These are phyloP conservation scores for Sebastes elongatus DNA, from an alignment of 2,797 vertebrate species.

Conservation along the genomic window DNA sequence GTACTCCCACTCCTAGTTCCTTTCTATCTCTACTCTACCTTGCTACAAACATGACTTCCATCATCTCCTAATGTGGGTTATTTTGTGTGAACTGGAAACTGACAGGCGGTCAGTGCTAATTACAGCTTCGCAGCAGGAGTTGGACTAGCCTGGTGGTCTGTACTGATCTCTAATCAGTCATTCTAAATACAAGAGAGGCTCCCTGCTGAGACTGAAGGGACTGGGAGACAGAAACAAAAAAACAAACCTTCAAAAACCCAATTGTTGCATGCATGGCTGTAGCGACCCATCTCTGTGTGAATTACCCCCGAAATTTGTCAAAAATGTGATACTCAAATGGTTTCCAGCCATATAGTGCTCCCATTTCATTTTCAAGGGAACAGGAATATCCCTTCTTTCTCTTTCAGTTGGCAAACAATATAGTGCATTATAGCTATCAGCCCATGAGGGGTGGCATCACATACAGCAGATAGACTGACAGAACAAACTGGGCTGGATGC, in stretches of 20 bases:
- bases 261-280: neutral
- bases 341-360: neutral
- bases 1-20: constrained; percentile 22
- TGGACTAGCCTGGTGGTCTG: constrained; percentile 25
- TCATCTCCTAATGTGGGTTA: constrained; percentile 19
- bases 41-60: constrained; percentile 22
- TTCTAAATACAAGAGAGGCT: constrained; percentile 35
- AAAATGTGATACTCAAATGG: neutral
- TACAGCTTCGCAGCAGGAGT: constrained; percentile 42
- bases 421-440: neutral
- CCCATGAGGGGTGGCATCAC: too few species aligned
- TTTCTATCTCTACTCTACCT: neutral
- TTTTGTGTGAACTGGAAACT: constrained; percentile 31
- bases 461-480: too few species aligned
- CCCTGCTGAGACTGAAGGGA: constrained; percentile 29
- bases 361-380: neutral
- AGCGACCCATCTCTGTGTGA: neutral
- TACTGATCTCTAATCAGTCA: constrained; percentile 54
- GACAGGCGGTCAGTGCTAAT: constrained; percentile 43
- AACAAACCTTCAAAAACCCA: neutral
- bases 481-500: too few species aligned
- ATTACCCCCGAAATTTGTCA: neutral
- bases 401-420: neutral
- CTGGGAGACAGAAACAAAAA: neutral
- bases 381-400: neutral